phyloP scores from a whole-genome alignment of 2,113 vertebrate genomes.

The Holacanthus passer region DNA sequence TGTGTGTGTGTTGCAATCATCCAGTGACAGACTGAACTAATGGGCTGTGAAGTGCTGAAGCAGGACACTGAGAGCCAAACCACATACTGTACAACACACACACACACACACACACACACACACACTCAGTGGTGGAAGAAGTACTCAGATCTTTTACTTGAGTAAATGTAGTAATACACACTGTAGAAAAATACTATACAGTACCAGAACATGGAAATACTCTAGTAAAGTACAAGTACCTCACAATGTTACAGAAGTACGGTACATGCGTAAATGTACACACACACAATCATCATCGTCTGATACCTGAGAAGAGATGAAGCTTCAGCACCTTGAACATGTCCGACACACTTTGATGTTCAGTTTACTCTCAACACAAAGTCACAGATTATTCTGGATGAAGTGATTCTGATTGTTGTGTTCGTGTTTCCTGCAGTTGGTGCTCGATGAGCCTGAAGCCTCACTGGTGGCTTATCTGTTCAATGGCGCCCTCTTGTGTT shows the following conservation, averaged over 20 bases:
- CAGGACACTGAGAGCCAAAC: conserved; percentile 68
- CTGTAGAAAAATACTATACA: too few relatives aligned
- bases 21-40: conserved; percentile 63
- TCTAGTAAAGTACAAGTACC: too few relatives aligned
- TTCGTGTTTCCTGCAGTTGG: too few relatives aligned
- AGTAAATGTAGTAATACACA: too few relatives aligned
- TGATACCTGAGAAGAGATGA: background rate
- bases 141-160: too few relatives aligned
- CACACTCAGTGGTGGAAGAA: background rate
- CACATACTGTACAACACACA: conserved; percentile 51
- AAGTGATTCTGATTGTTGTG: background rate
- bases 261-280: background rate
- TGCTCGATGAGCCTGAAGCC: background rate
- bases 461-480: background rate
- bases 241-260: too few relatives aligned
- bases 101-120: conserved; percentile 11
- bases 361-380: background rate
- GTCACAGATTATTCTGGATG: too few relatives aligned
- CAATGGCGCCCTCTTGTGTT: conserved; percentile 58
- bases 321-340: background rate
- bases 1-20: conserved; percentile 19
- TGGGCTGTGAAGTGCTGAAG: conserved; percentile 80
- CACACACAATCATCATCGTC: background rate
- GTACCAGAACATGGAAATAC: background rate
- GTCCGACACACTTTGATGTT: background rate